A percentile compares a stretch with the other conserved stretches of the same genome.
phyloP scores from a whole-genome alignment of 2,113 vertebrate genomes.

The Urocolius indicus region DNA sequence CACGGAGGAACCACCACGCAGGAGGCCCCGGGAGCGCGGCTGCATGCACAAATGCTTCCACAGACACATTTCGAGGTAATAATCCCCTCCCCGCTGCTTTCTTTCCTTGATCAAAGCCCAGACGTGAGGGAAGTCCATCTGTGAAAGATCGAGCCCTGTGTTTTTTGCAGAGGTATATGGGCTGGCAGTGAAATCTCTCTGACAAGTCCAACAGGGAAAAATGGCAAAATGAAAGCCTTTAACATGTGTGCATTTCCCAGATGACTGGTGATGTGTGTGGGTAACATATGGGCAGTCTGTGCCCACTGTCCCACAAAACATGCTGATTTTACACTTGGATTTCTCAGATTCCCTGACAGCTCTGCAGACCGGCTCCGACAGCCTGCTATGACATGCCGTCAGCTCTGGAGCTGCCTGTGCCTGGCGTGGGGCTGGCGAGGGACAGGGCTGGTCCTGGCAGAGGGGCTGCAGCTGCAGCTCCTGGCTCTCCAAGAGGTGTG shows the following conservation, averaged over 20 bases:
- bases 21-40: not conserved
- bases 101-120: constrained; percentile 57
- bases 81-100: not conserved
- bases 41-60: not conserved
- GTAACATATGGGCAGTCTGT: constrained; percentile 68
- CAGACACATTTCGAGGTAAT: constrained; percentile 13
- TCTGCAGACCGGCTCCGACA: constrained; percentile 30
- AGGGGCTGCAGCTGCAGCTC: accelerated
- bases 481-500: not conserved
- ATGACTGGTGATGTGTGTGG: constrained; percentile 68
- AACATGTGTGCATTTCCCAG: constrained; percentile 55
- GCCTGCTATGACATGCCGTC: not conserved
- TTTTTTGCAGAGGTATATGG: constrained; percentile 23
- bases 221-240: constrained; percentile 46
- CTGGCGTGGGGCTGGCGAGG: accelerated
- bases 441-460: not conserved
- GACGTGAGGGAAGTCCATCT: constrained; percentile 66
- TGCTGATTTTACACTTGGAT: constrained; percentile 64
- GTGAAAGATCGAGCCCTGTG: constrained; percentile 29
- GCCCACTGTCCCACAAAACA: constrained; percentile 57
- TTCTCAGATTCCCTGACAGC: constrained; percentile 67
- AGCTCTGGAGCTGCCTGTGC: not conserved
- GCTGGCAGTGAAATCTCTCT: constrained; percentile 62
- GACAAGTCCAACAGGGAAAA: constrained; percentile 61
- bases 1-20: accelerated